Evolutionary conservation across 2,113 vertebrate genomes (phyloP).

Genomic region (Atlantisia rogersi): DNA sequence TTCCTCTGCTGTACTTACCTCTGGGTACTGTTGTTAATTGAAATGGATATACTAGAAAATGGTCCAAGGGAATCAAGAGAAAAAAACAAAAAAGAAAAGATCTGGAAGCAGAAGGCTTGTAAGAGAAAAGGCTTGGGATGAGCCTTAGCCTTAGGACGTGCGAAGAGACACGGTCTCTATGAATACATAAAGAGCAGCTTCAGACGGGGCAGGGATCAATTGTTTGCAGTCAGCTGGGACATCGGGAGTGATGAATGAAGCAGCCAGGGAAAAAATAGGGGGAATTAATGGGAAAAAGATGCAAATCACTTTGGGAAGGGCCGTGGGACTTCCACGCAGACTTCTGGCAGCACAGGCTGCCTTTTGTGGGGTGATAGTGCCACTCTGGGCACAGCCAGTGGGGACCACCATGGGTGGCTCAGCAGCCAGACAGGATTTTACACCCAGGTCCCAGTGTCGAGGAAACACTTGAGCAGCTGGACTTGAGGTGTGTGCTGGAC

Average conservation of each 20-base stretch:
- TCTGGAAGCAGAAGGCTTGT: not conserved
- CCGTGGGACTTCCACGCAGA: not conserved
- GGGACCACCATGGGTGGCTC: not conserved
- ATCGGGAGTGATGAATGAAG: conserved; percentile 9
- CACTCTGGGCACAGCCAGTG: not conserved
- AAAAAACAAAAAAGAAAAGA: not conserved
- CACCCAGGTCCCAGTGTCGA: not conserved
- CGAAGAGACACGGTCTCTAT: not conserved
- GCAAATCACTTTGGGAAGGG: not conserved
- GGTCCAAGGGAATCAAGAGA: not conserved
- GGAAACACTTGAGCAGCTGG: not conserved
- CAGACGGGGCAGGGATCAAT: not conserved
- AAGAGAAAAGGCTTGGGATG: not conserved
- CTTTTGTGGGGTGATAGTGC: not conserved
- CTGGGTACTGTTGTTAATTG: not conserved
- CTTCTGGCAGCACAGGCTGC: not conserved
- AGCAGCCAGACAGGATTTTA: not conserved
- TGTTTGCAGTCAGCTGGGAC: conserved; percentile 21
- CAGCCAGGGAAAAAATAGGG: not conserved
- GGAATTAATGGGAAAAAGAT: conserved; percentile 1
- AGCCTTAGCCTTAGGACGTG: not conserved
- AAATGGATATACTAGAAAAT: not conserved
- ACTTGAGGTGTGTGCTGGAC: not conserved
- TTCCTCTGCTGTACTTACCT: not conserved
- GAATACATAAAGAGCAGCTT: conserved; percentile 9